Conservation (phyloP, 2,888 invertebrate species). For the Psylliodes chrysocephalus region DNA sequence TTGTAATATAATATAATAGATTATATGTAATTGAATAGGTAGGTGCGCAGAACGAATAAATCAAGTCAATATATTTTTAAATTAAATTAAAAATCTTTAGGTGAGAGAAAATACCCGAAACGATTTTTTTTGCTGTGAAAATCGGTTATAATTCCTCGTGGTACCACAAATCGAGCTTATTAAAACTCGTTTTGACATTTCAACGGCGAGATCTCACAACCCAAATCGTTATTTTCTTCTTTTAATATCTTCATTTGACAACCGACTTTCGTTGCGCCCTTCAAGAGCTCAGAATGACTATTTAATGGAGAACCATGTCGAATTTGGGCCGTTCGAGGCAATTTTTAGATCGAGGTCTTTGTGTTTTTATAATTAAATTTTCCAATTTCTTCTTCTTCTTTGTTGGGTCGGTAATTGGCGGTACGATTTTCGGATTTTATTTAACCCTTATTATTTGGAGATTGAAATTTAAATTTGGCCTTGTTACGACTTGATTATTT, state of each 20-base stretch:
- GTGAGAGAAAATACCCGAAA: no score
- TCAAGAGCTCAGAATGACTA: conserved; percentile 37
- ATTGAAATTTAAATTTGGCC: conserved; percentile 15
- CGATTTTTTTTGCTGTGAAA: no score
- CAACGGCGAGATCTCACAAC: conserved; percentile 1
- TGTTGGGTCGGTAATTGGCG: conserved; percentile 17
- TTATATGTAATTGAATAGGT: no score
- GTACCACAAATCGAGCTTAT: conserved; percentile 14
- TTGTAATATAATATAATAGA: no score
- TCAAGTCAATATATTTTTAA: no score
- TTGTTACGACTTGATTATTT: conserved; percentile 13
- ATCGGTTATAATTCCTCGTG: no score
- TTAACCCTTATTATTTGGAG: conserved; percentile 15
- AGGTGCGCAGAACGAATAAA: no score
- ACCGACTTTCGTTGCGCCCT: conserved; percentile 40
- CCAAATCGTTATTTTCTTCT: conserved; percentile 26
- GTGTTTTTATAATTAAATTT: conserved; percentile 34
- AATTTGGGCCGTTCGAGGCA: conserved; percentile 29
- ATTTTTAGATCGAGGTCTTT: conserved; percentile 32
- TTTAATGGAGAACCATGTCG: conserved; percentile 39
- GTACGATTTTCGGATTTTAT: conserved; percentile 21
- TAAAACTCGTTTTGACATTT: conserved; percentile 15
- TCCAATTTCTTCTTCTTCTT: conserved; percentile 22
- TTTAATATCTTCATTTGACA: conserved; percentile 49
- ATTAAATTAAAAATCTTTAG: no score